Percentiles rank a stretch among this genome's conserved stretches.
These are phyloP conservation scores for Sebastes vulpes DNA, from an alignment of 2,797 vertebrate genomes.

Conservation along the genomic window DNA sequence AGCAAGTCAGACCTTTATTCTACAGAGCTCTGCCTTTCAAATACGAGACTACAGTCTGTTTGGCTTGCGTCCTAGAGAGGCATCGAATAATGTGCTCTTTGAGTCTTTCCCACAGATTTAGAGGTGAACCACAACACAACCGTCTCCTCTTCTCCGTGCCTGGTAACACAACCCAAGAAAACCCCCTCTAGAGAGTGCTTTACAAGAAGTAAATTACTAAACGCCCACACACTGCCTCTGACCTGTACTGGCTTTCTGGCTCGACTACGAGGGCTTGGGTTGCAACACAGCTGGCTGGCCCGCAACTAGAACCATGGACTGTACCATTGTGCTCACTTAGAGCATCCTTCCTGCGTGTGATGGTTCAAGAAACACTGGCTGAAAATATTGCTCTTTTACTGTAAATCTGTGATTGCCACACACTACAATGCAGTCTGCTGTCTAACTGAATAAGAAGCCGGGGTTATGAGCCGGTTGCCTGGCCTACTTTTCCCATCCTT, in stretches of 20 bases:
- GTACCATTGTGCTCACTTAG: slow-evolving; percentile 28
- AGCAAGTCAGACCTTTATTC: slow-evolving; percentile 19
- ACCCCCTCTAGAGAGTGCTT: slow-evolving; percentile 55
- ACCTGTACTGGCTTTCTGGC: slow-evolving; percentile 51
- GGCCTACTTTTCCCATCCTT: slow-evolving; percentile 3
- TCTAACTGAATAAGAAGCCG: slow-evolving; percentile 18
- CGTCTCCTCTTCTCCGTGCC: slow-evolving; percentile 47
- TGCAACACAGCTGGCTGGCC: slow-evolving; percentile 62
- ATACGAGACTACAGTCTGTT: slow-evolving; percentile 45
- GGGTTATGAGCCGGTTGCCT: slow-evolving; percentile 9
- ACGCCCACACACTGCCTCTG: slow-evolving; percentile 66
- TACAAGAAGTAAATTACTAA: slow-evolving; percentile 59
- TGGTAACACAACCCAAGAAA: slow-evolving; percentile 57
- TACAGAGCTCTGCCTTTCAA: slow-evolving; percentile 40
- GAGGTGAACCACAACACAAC: slow-evolving; percentile 57
- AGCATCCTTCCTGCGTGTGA: slow-evolving; percentile 33
- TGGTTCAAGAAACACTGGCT: slow-evolving; percentile 18
- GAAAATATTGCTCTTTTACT: slow-evolving; percentile 22
- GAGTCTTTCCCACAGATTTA: slow-evolving; percentile 63
- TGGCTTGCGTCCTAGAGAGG: slow-evolving; percentile 50
- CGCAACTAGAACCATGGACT: slow-evolving; percentile 24
- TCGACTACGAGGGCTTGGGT: slow-evolving; percentile 43
- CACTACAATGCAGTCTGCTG: slow-evolving; percentile 11
- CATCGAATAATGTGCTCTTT: slow-evolving; percentile 56
- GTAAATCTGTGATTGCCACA: slow-evolving; percentile 25